These are phyloP conservation scores for Melieria omissa DNA, from an alignment of 2,888 invertebrate genomes.

Conservation along the genomic window DNA sequence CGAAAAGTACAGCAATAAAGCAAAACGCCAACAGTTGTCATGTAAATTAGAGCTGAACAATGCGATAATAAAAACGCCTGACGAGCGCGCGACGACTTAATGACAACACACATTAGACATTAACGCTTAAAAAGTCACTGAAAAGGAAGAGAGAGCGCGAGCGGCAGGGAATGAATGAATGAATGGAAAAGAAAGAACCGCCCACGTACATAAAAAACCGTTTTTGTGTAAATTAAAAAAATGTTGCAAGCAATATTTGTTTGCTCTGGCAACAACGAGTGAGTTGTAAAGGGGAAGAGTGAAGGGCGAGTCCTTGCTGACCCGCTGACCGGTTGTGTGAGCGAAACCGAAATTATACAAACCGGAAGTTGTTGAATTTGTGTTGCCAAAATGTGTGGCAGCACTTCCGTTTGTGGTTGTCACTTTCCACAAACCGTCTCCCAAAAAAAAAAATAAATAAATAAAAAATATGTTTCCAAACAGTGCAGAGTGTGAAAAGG, in stretches of 20 bases:
- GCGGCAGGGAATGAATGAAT: conserved; percentile 10
- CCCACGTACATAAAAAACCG: conserved; percentile 28
- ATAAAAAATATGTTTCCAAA: too few relatives aligned
- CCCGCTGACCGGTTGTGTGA: background rate
- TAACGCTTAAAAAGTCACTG: conserved; percentile 2
- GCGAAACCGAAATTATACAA: background rate
- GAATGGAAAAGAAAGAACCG: conserved; percentile 5
- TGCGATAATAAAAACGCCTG: conserved; percentile 23
- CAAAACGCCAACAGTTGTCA: conserved; percentile 8
- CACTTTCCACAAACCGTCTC: too few relatives aligned
- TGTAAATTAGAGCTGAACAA: conserved; percentile 26
- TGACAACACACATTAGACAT: background rate
- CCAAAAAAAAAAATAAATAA: too few relatives aligned
- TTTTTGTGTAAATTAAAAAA: conserved; percentile 28
- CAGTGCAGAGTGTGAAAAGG: too few relatives aligned
- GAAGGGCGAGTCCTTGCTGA: too few relatives aligned
- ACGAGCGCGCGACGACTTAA: conserved; percentile 9
- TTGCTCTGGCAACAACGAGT: too few relatives aligned
- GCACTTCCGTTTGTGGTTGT: background rate
- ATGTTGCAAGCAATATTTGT: too few relatives aligned
- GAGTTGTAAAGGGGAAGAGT: too few relatives aligned
- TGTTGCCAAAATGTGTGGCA: background rate
- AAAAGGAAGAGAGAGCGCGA: conserved; percentile 15
- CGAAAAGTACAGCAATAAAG: too few relatives aligned
- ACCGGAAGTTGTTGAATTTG: background rate